Percentiles rank a stretch among this genome's conserved stretches.
Evolutionary conservation across 2,888 invertebrate genomes (phyloP).

Genomic region (Ophioninae sp.): DNA sequence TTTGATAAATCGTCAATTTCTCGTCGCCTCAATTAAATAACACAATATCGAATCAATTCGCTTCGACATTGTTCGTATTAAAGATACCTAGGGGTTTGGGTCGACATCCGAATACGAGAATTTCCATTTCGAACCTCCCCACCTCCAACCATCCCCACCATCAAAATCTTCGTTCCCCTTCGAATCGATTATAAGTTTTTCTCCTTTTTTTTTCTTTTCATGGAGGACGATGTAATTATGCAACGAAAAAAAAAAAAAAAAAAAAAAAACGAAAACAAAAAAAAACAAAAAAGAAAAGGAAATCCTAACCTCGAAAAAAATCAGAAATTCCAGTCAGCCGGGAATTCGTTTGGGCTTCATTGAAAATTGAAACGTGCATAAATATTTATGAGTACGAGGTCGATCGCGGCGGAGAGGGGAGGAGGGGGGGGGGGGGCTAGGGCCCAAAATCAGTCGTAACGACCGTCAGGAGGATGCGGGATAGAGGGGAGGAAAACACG

Average conservation of each 20-base stretch:
- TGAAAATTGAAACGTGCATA: background rate
- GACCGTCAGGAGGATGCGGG: background rate
- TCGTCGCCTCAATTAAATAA: background rate
- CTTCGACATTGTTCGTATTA: background rate
- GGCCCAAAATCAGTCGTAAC: conserved; percentile 41
- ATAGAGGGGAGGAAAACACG: conserved; percentile 33
- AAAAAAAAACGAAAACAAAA: no score
- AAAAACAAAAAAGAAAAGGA: no score
- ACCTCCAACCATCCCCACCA: background rate
- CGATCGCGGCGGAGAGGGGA: background rate
- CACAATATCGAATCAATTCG: background rate
- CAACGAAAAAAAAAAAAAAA: background rate
- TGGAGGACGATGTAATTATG: background rate
- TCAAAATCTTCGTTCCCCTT: background rate
- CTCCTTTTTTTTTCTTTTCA: background rate
- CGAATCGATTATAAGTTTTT: background rate
- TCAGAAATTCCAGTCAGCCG: no score
- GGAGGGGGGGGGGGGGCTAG: no score
- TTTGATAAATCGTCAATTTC: background rate
- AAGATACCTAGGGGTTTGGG: background rate
- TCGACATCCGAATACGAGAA: background rate
- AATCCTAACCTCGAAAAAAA: no score
- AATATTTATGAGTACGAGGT: background rate
- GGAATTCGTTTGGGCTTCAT: no score
- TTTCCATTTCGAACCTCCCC: background rate